Evolutionary conservation across 2,113 vertebrate species (phyloP), one percentile per base, ranked within the genome.

Genomic region (Onychostoma macrolepis): DNA sequence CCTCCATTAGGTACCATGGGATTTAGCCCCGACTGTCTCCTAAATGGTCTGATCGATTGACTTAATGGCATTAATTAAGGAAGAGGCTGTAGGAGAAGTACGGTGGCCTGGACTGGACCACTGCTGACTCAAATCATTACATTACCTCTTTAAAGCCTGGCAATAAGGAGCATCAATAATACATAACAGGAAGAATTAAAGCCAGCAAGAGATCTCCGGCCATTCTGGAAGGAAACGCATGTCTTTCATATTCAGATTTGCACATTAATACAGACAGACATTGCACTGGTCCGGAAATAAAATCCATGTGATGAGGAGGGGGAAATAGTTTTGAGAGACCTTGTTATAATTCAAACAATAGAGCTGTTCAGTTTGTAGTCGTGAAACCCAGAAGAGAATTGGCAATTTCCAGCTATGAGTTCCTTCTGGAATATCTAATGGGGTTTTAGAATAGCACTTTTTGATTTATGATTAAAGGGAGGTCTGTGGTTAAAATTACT

Each of bases 61-160:
- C 76, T 89, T 89, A 89, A 91, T 87, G 86, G 75, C 85, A 83
- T 90, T 86, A 88, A 88, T 90, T 88, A 84, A 63, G 58, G 38
- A 83, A 74, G n/a, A 36, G 48, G 80, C 86, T 75, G 65, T 78
- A 78, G 83, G 48, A 83, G 89, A 82, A 17, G 80, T 41, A 15
- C 15, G 77, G 76, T 53, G 26, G 81, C 53, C 77, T 83, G 81
- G 82, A 84, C 75, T 56, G 19, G 36, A 48, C 45, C 69, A 50
- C 58, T 80, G 83, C 87, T 81, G 87, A 80, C 75, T 88, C 80
- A 78, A 86, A 90, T 85, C 78, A 88, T 83, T 86, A 85, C 75
- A 89, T 88, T 88, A 84, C 65, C 67, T 87, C 76, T 86, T 75
- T 79, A 87, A 81, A 48, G 28, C 53, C 84, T 76, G 74, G 58